Conservation (phyloP, 2,888 invertebrate genomes). For the Melangyna quadrimaculata region DNA sequence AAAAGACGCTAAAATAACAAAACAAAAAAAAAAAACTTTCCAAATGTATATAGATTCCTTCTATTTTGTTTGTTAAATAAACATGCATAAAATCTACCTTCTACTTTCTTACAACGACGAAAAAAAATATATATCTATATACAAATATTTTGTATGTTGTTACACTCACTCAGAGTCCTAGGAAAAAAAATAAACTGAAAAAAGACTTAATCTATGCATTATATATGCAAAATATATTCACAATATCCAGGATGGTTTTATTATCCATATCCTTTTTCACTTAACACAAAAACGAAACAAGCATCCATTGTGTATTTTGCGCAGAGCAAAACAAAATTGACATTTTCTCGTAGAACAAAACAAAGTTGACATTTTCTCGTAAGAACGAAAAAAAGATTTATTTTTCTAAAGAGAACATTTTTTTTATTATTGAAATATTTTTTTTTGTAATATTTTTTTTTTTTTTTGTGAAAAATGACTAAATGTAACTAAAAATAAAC, state of each 20-base stretch:
- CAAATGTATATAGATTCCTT: background rate
- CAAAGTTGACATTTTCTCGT: conserved; percentile 26
- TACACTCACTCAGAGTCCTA: background rate
- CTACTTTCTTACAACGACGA: no score
- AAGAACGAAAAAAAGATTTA: background rate
- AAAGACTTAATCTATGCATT: conserved; percentile 19
- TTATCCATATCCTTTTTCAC: conserved; percentile 64
- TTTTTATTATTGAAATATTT: no score
- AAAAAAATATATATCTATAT: no score
- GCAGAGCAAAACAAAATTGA: no score
- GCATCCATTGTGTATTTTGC: conserved; percentile 41
- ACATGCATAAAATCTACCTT: no score
- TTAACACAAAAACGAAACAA: conserved; percentile 53
- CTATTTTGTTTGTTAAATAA: no score
- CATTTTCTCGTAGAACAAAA: conserved; percentile 18
- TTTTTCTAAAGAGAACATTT: no score
- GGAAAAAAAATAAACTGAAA: background rate
- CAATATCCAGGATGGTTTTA: conserved; percentile 60
- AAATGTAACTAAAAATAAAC: background rate
- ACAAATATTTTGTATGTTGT: background rate
- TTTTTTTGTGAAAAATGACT: no score
- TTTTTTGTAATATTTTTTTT: no score
- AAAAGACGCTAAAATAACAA: no score
- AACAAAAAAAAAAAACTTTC: background rate
- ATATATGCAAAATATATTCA: conserved; percentile 34